Percentiles rank a stretch among this genome's conserved stretches.
phyloP scores from a whole-genome alignment of 64 coral and sea anemone genomes.

The Dendrophyllia cribrosa region DNA sequence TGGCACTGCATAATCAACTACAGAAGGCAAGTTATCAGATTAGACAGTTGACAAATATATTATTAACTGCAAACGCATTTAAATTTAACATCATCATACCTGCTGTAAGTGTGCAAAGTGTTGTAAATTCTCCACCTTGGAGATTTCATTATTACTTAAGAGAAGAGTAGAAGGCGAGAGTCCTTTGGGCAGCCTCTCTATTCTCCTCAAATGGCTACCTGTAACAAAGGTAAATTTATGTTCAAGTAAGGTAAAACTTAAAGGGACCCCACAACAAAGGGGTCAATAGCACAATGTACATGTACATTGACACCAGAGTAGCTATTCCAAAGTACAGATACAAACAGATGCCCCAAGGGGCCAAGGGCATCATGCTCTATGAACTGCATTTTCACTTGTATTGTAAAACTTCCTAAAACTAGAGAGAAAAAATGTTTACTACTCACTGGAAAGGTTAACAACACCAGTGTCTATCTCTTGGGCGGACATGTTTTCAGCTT shows the following conservation, averaged over 20 bases:
- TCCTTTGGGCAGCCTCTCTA: constrained; percentile 69
- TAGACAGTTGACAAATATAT: too few relatives aligned
- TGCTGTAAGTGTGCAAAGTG: constrained; percentile 89
- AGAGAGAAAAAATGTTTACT: neutral
- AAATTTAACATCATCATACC: constrained; percentile 16
- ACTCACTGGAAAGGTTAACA: constrained; percentile 34
- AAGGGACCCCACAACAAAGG: too few relatives aligned
- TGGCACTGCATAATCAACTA: neutral
- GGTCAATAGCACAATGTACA: too few relatives aligned
- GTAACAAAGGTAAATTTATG: neutral
- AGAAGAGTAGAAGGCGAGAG: constrained; percentile 77
- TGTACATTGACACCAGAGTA: too few relatives aligned
- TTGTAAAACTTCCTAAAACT: neutral
- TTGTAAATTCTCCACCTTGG: constrained; percentile 87
- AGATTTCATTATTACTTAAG: constrained; percentile 83
- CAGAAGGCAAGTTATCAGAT: too few relatives aligned
- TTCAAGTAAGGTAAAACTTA: too few relatives aligned
- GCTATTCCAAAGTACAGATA: too few relatives aligned
- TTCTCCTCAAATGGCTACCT: constrained; percentile 62
- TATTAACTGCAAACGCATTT: neutral
- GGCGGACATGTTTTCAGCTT: neutral
- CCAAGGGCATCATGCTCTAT: too few relatives aligned
- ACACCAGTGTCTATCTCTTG: neutral
- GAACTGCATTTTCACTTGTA: too few relatives aligned
- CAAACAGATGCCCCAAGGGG: too few relatives aligned